Conservation (phyloP, 2,113 vertebrate genomes). For the Heloderma charlesbogerti region DNA sequence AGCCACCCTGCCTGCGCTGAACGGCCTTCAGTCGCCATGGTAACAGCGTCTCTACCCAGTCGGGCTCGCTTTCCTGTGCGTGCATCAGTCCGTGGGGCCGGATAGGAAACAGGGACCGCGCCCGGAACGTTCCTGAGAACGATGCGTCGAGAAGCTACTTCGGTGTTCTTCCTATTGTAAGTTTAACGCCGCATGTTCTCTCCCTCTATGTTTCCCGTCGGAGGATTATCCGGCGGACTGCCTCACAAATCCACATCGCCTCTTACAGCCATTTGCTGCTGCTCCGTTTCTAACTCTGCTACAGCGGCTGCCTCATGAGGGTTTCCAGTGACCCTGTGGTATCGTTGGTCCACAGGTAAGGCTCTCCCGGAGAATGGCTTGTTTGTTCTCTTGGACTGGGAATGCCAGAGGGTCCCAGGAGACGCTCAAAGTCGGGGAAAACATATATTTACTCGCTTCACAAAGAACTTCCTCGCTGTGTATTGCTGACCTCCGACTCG, state of each 20-base stretch:
- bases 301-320: fast-evolving
- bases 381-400: background rate
- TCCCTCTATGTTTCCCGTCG: too few relatives aligned
- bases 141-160: background rate
- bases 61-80: constrained; percentile 4
- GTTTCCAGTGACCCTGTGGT: background rate
- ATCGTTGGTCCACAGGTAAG: background rate
- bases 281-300: too few relatives aligned
- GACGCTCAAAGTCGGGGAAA: background rate
- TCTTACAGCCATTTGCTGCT: background rate
- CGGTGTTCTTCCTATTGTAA: fast-evolving
- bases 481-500: background rate
- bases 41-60: constrained; percentile 49
- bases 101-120: constrained; percentile 23
- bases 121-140: fast-evolving
- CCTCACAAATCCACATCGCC: background rate
- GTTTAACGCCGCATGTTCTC: fast-evolving
- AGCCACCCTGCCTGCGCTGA: fast-evolving
- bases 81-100: background rate
- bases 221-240: background rate
- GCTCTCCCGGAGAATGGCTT: background rate
- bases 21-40: constrained; percentile 68
- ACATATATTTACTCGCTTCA: background rate
- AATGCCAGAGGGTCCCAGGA: too few relatives aligned
- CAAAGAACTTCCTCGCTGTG: background rate